Conservation (phyloP, 1,140 invertebrate species). For the Ptiloglossa arizonensis region DNA sequence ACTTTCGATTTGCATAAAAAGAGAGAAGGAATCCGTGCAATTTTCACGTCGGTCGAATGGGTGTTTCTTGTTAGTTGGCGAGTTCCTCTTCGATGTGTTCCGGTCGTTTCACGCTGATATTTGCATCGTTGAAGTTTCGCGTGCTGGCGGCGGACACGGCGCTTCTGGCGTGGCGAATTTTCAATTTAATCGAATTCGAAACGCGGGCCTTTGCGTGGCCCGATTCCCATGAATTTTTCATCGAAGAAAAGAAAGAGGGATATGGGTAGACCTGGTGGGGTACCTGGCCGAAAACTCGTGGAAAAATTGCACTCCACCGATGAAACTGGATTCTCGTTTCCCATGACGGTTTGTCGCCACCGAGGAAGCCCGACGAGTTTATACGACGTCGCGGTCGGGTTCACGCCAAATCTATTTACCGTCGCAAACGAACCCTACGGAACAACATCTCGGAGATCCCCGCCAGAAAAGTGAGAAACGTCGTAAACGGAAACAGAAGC, state of each 20-base stretch:
- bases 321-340: neutral
- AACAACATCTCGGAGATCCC: neutral
- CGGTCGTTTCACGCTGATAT: constrained; percentile 9
- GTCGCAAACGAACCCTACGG: constrained; percentile 16
- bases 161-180: constrained; percentile 15
- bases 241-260: neutral
- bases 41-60: too few species aligned
- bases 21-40: too few species aligned
- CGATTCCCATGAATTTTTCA: constrained; percentile 29
- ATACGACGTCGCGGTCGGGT: constrained; percentile 2
- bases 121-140: constrained; percentile 1
- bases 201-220: neutral
- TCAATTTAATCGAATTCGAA: constrained; percentile 31
- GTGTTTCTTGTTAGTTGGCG: neutral
- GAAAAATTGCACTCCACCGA: neutral
- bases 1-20: too few species aligned
- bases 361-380: constrained; percentile 24
- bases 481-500: neutral
- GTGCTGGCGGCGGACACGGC: neutral
- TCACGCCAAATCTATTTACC: constrained; percentile 42
- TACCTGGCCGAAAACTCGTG: too few species aligned
- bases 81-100: neutral
- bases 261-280: neutral
- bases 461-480: neutral
- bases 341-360: neutral